phyloP scores from a whole-genome alignment of 1,140 invertebrate species.

The Drosophila cardini region DNA sequence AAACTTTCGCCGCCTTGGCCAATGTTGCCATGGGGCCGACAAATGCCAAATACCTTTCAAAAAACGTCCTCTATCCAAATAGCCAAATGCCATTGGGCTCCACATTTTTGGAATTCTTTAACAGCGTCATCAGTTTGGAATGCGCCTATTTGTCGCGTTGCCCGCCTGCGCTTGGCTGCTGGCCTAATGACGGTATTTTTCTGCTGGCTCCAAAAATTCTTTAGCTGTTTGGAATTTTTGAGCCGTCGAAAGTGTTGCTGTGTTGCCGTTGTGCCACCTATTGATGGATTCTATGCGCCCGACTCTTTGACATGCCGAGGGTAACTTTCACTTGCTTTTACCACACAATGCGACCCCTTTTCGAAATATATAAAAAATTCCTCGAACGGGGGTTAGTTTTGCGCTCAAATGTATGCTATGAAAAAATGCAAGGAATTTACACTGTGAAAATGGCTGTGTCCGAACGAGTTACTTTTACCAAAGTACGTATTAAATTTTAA shows the following conservation, averaged over 20 bases:
- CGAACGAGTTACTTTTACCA: too few relatives aligned
- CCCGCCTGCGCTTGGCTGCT: slow-evolving; percentile 56
- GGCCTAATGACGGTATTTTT: slow-evolving; percentile 82
- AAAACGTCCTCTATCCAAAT: too few relatives aligned
- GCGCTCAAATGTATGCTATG: slow-evolving; percentile 62
- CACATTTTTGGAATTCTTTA: slow-evolving; percentile 23
- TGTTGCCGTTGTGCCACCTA: slow-evolving; percentile 43
- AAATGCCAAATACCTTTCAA: background rate
- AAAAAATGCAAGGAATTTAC: slow-evolving; percentile 15
- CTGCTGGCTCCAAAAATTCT: slow-evolving; percentile 74
- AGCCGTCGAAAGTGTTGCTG: slow-evolving; percentile 3
- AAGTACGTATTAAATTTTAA: too few relatives aligned
- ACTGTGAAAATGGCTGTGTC: too few relatives aligned
- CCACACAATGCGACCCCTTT: slow-evolving; percentile 28
- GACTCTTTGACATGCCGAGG: slow-evolving; percentile 72
- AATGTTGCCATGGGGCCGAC: slow-evolving; percentile 74
- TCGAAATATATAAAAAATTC: background rate
- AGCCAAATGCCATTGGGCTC: slow-evolving; percentile 40
- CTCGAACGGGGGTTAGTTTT: slow-evolving; percentile 49
- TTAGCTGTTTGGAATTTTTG: slow-evolving; percentile 21
- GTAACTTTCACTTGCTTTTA: slow-evolving; percentile 79
- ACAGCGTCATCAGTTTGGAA: slow-evolving; percentile 71
- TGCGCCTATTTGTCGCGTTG: slow-evolving; percentile 47
- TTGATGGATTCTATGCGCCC: slow-evolving; percentile 70
- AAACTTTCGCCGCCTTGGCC: slow-evolving; percentile 73